Evolutionary conservation across 2,888 invertebrate species (phyloP).

Genomic region (Drosophila acutilabella): DNA sequence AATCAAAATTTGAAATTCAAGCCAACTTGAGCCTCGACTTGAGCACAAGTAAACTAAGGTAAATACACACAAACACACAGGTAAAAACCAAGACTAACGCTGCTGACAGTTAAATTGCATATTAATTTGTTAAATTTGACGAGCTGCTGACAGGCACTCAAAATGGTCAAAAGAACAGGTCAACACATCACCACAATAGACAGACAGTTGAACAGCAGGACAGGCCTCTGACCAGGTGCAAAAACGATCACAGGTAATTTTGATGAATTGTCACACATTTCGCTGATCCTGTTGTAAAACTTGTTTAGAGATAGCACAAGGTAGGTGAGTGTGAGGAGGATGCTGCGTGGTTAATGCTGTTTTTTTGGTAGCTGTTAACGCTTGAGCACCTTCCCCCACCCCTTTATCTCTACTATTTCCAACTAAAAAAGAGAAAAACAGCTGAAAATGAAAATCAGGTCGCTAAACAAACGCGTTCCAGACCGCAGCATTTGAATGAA

Average conservation of each 20-base stretch:
- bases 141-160: conserved; percentile 50
- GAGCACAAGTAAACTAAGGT: conserved; percentile 21
- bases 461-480: conserved; percentile 33
- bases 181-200: conserved; percentile 24
- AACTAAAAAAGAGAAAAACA: neutral
- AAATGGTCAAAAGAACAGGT: conserved; percentile 30
- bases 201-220: neutral
- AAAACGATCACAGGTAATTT: conserved; percentile 17
- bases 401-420: neutral
- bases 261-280: conserved; percentile 24
- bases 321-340: neutral
- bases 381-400: neutral
- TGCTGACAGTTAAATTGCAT: conserved; percentile 73
- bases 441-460: conserved; percentile 53
- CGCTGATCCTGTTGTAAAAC: conserved; percentile 25
- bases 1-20: conserved; percentile 14
- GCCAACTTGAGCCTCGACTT: conserved; percentile 12
- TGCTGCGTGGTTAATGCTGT: neutral
- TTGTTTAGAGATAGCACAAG: conserved; percentile 1
- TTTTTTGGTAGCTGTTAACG: conserved; percentile 21
- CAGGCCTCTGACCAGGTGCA: conserved; percentile 33
- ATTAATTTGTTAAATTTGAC: conserved; percentile 68
- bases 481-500: conserved; percentile 45
- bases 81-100: conserved; percentile 7
- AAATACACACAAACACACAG: conserved; percentile 43